Percentiles rank a stretch among this genome's conserved stretches.
Evolutionary conservation across 2,888 invertebrate species (phyloP).

Genomic region (Nycteola revayana): DNA sequence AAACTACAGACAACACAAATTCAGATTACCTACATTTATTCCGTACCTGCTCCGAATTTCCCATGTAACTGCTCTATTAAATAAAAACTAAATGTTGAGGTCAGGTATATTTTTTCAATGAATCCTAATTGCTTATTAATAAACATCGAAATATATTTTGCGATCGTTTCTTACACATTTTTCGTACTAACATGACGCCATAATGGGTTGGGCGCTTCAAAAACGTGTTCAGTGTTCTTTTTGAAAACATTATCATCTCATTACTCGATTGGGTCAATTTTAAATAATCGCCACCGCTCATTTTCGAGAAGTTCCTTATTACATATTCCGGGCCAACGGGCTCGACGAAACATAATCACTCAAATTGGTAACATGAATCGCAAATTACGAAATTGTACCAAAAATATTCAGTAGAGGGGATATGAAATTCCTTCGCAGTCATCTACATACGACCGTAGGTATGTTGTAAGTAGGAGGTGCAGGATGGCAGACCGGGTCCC

Average conservation of each 20-base stretch:
- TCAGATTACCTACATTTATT: too few species aligned
- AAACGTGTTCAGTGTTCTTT: slow-evolving; percentile 39
- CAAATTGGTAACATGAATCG: slow-evolving; percentile 71
- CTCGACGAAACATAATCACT: slow-evolving; percentile 58
- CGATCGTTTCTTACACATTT: slow-evolving; percentile 10
- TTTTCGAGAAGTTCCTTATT: slow-evolving; percentile 63
- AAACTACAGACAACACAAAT: too few species aligned
- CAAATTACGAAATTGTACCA: slow-evolving; percentile 72
- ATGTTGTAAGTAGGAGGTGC: slow-evolving; percentile 44
- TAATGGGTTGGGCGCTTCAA: slow-evolving; percentile 23
- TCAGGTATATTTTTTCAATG: slow-evolving; percentile 21
- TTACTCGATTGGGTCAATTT: slow-evolving; percentile 52
- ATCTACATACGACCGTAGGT: slow-evolving; percentile 29
- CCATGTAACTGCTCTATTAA: too few species aligned
- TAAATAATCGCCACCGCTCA: slow-evolving; percentile 48
- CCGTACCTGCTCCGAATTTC: too few species aligned
- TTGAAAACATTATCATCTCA: slow-evolving; percentile 63
- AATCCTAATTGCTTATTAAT: background rate
- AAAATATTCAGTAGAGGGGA: slow-evolving; percentile 38
- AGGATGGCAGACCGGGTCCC: slow-evolving; percentile 41
- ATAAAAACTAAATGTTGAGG: background rate
- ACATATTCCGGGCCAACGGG: slow-evolving; percentile 56
- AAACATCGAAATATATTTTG: slow-evolving; percentile 9
- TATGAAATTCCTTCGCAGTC: slow-evolving; percentile 34
- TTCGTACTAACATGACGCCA: slow-evolving; percentile 25